Percentiles rank a stretch among this genome's conserved stretches.
These are phyloP conservation scores for Serrognathus titanus DNA, from an alignment of 2,888 invertebrate species.

Conservation along the genomic window DNA sequence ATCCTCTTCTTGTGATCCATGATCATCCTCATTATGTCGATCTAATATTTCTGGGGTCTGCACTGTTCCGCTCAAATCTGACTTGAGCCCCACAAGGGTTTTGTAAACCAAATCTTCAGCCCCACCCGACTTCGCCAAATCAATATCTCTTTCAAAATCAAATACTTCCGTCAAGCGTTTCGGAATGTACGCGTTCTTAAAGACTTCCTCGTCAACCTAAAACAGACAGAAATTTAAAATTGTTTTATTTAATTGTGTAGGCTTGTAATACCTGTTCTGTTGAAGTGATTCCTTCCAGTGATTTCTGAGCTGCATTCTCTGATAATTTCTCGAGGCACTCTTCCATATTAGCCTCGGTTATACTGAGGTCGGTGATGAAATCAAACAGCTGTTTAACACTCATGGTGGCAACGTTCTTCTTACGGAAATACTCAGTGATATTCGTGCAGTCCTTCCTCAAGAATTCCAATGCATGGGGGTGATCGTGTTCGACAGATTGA, in stretches of 20 bases:
- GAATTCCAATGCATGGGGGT: conserved; percentile 93
- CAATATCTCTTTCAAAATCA: conserved; percentile 83
- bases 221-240: conserved; percentile 8
- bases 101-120: conserved; percentile 76
- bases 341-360: conserved; percentile 79
- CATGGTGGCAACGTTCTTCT: conserved; percentile 86
- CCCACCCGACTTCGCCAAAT: conserved; percentile 71
- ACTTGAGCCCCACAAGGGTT: conserved; percentile 80
- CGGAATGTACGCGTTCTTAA: conserved; percentile 91
- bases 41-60: conserved; percentile 63
- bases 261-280: conserved; percentile 57
- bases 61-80: conserved; percentile 72
- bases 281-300: conserved; percentile 64
- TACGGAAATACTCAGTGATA: conserved; percentile 85
- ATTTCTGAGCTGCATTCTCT: conserved; percentile 61
- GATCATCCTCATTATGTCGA: conserved; percentile 43
- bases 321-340: conserved; percentile 72
- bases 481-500: conserved; percentile 97
- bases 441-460: conserved; percentile 93
- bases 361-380: conserved; percentile 89
- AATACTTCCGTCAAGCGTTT: conserved; percentile 86
- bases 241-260: neutral
- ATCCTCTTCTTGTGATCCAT: conserved; percentile 28
- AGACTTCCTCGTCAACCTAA: conserved; percentile 83
- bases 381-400: conserved; percentile 90